Conservation (phyloP, 1,140 invertebrate species). For the Tetramorium simillimum region DNA sequence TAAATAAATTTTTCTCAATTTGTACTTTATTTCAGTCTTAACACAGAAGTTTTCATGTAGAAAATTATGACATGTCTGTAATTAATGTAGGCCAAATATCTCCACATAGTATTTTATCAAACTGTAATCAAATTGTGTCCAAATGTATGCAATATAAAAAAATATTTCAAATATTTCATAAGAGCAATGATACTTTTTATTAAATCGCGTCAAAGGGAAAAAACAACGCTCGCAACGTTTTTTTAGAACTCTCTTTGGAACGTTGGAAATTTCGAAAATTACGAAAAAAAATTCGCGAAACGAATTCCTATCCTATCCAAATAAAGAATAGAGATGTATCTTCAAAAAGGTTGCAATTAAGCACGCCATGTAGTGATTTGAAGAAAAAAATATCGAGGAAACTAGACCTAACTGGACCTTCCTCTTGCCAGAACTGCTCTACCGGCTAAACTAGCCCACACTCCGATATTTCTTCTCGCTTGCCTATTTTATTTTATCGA, state of each 20-base stretch:
- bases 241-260: not conserved
- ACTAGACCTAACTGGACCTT: no score
- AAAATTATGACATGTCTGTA: not conserved
- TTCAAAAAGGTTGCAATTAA: no score
- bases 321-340: no score
- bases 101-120: not conserved
- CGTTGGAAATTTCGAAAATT: not conserved
- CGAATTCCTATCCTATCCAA: not conserved
- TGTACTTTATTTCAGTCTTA: not conserved
- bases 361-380: no score
- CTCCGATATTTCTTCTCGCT: no score
- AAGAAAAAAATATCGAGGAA: no score
- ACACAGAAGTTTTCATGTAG: not conserved
- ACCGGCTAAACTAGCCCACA: no score
- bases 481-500: no score
- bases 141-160: not conserved
- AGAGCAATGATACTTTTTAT: constrained; percentile 10
- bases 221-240: constrained; percentile 4
- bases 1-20: constrained; percentile 17
- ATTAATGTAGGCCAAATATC: not conserved
- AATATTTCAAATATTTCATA: constrained; percentile 25
- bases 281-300: constrained; percentile 23
- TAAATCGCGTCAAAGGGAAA: not conserved
- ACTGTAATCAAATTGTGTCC: not conserved
- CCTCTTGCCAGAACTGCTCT: no score